Percentiles rank a stretch among this genome's conserved stretches.
phyloP scores from a whole-genome alignment of 1,140 invertebrate species.

The Leptestheria dahalacensis region DNA sequence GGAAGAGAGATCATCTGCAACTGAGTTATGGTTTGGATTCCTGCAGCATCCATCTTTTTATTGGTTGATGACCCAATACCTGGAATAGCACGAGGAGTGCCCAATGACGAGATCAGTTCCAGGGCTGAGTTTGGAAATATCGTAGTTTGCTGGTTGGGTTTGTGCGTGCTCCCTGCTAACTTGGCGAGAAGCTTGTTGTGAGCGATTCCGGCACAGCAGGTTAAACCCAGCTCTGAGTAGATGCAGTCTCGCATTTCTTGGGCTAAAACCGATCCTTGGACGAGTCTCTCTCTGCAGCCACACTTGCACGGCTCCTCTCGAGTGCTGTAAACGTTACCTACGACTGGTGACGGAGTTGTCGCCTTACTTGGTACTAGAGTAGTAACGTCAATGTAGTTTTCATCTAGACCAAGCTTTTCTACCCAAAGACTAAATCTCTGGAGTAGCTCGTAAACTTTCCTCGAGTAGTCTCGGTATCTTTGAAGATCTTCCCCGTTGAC shows the following conservation, averaged over 20 bases:
- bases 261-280: conserved; percentile 48
- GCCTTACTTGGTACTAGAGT: conserved; percentile 40
- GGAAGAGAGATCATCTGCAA: conserved; percentile 43
- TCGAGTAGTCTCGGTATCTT: conserved; percentile 51
- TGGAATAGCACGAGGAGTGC: conserved; percentile 44
- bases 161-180: conserved; percentile 49
- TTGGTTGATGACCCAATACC: conserved; percentile 52
- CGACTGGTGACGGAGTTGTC: background rate
- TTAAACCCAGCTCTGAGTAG: conserved; percentile 46
- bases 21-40: conserved; percentile 45
- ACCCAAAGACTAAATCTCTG: conserved; percentile 48
- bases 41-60: conserved; percentile 41
- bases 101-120: conserved; percentile 42
- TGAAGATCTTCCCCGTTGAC: conserved; percentile 59
- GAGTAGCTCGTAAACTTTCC: conserved; percentile 46
- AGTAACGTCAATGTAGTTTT: conserved; percentile 60
- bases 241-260: conserved; percentile 49
- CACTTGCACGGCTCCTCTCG: conserved; percentile 39
- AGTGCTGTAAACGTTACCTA: conserved; percentile 18
- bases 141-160: conserved; percentile 65
- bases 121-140: conserved; percentile 48
- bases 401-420: conserved; percentile 62
- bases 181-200: conserved; percentile 73
- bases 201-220: conserved; percentile 61
- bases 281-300: conserved; percentile 48